Evolutionary conservation across 2,797 vertebrate species (phyloP), one percentile per base, ranked within the genome.

Genomic region (Danionella dracula): DNA sequence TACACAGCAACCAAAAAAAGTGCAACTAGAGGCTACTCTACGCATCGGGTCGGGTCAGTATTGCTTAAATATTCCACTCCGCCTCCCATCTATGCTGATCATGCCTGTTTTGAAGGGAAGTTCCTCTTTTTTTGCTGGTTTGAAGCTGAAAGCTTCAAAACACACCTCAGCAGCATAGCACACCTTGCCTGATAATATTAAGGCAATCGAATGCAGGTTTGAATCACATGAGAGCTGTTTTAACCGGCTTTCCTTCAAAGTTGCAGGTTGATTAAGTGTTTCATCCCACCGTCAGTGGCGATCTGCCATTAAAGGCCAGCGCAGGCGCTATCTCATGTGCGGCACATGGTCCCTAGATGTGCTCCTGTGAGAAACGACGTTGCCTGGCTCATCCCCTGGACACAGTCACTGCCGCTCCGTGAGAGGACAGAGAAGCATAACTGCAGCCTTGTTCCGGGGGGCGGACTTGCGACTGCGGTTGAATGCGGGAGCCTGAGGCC

Each of bases 161-260:
- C 23, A 27, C 23, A 27, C 23, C 23, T 27, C 3, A 27, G 23
- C 23, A 27, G 23, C 23, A 27, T 27, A 27, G 3, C 23, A 3
- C 42, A 66, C 62, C 15, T 38, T 51, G 48, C 54, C 46, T 61
- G 54, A 46, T 62, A 32, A 55, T 42, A 58, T 60, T 49, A 64
- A 66, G 53, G 44, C 29, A 50, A 71, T 44, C 10, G 19, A 45
- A 45, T 8, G 49, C 49, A 34, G 34, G 9, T 29, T 2, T 49
- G 10, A 13, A 53, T 27, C 65, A 37, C 8, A 45, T 37, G 27
- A 63, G 21, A 34, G 19, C 4, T 9, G 9, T 35, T 60, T 73
- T 62, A 67, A 75, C 59, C 71, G 54, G 56, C 60, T 70, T 9
- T 42, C 19, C 40, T 54, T 71, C 48, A 72, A 72, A 75, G 59